Conservation (phyloP, 2,888 invertebrate genomes). For the Chaetoderma sp. region DNA sequence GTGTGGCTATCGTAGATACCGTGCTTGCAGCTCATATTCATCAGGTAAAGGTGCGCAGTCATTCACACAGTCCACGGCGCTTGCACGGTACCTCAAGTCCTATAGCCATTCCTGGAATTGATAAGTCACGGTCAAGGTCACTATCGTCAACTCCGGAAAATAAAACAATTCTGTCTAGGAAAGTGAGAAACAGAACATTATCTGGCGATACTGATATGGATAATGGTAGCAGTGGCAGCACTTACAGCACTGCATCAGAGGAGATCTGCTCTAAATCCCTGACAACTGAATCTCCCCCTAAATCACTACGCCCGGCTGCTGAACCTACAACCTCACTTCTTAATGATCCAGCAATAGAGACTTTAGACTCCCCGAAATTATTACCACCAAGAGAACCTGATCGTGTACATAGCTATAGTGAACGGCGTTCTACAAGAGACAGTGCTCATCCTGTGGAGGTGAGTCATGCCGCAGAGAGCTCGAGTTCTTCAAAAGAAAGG, state of each 20-base stretch:
- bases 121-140: conserved; percentile 23
- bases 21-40: conserved; percentile 24
- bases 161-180: no score
- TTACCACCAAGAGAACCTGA: conserved; percentile 49
- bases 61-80: conserved; percentile 54
- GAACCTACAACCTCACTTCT: conserved; percentile 55
- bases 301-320: conserved; percentile 54
- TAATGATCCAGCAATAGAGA: conserved; percentile 18
- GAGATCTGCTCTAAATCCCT: conserved; percentile 44
- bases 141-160: conserved; percentile 10
- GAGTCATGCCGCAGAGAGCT: not conserved
- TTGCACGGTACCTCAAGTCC: conserved; percentile 22
- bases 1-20: conserved; percentile 22
- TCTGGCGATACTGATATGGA: no score
- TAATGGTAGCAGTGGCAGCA: no score
- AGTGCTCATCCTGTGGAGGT: not conserved
- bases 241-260: no score
- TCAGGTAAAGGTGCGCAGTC: conserved; percentile 41
- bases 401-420: conserved; percentile 39
- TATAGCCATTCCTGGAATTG: conserved; percentile 8
- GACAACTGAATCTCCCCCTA: conserved; percentile 44
- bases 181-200: no score
- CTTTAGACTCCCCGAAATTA: conserved; percentile 45
- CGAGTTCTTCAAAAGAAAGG: not conserved
- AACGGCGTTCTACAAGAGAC: not conserved